These are phyloP conservation scores for Lepus oiostolus DNA, from an alignment of 2,797 vertebrate genomes.

Conservation along the genomic window DNA sequence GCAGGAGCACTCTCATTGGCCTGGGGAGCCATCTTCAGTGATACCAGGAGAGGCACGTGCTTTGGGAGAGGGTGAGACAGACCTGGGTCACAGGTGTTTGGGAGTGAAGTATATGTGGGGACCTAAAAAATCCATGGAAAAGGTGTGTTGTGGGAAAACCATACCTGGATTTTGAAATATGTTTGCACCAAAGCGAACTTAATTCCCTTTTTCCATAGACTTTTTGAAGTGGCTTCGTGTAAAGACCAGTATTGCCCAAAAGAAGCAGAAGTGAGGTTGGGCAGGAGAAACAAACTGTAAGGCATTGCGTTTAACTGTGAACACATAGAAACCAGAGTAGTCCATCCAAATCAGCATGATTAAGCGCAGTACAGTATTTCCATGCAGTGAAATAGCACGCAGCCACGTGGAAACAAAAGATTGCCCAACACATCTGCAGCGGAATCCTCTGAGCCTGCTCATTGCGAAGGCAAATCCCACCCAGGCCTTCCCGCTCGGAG, in stretches of 20 bases:
- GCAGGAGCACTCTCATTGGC: background rate
- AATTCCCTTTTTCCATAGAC: too few relatives aligned
- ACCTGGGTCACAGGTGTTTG: background rate
- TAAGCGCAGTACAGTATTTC: background rate
- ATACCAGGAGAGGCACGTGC: background rate
- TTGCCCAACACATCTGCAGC: background rate
- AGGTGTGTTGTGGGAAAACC: too few relatives aligned
- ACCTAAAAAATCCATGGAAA: too few relatives aligned
- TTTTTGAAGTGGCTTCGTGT: too few relatives aligned
- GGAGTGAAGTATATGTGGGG: background rate
- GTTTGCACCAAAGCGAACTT: too few relatives aligned
- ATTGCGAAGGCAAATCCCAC: background rate
- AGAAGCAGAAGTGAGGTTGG: background rate
- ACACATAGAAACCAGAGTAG: background rate
- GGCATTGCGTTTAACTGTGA: background rate
- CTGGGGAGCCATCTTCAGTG: background rate
- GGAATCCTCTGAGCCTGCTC: background rate
- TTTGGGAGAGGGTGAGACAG: background rate
- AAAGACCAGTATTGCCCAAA: background rate
- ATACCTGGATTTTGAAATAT: too few relatives aligned
- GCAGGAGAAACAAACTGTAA: background rate
- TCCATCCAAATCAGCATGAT: background rate
- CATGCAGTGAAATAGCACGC: background rate
- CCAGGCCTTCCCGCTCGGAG: background rate
- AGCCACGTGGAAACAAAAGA: background rate